phyloP scores from a whole-genome alignment of 2,888 invertebrate genomes.

The Agrotis clavis region DNA sequence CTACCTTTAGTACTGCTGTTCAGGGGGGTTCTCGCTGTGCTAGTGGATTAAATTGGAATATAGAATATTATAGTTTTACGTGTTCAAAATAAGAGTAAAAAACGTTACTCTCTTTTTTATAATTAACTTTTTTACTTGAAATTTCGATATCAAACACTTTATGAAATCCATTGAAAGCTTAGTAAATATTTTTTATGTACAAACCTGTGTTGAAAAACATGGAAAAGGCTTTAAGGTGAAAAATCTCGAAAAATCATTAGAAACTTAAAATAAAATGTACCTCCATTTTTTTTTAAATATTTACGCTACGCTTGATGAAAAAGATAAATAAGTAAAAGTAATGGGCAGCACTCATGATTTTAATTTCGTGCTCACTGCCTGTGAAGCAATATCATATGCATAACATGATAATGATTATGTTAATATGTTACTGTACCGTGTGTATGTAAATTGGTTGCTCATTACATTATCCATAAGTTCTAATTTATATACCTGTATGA shows the following conservation, averaged over 20 bases:
- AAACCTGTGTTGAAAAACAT: not conserved
- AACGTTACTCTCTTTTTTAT: too few relatives aligned
- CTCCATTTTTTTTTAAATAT: not conserved
- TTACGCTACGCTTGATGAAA: not conserved
- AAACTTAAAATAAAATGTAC: not conserved
- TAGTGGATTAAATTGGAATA: constrained; percentile 1
- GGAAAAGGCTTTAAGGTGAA: too few relatives aligned
- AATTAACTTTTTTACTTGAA: not conserved
- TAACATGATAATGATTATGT: constrained; percentile 56
- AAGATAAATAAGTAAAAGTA: constrained; percentile 16
- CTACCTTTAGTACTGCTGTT: constrained; percentile 45
- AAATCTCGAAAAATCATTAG: too few relatives aligned
- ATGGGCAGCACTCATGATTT: constrained; percentile 25
- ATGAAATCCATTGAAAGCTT: not conserved
- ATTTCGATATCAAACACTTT: not conserved
- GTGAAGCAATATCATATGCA: constrained; percentile 53
- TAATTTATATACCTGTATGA: constrained; percentile 11
- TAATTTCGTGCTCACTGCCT: constrained; percentile 47
- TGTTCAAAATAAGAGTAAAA: too few relatives aligned
- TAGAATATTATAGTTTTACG: not conserved
- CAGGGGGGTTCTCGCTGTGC: constrained; percentile 25
- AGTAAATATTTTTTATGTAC: not conserved
- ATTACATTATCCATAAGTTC: constrained; percentile 27
- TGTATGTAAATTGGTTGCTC: constrained; percentile 47
- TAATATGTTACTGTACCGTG: constrained; percentile 43